Evolutionary conservation across 2,888 invertebrate genomes (phyloP).

Genomic region (Oscheius onirici): DNA sequence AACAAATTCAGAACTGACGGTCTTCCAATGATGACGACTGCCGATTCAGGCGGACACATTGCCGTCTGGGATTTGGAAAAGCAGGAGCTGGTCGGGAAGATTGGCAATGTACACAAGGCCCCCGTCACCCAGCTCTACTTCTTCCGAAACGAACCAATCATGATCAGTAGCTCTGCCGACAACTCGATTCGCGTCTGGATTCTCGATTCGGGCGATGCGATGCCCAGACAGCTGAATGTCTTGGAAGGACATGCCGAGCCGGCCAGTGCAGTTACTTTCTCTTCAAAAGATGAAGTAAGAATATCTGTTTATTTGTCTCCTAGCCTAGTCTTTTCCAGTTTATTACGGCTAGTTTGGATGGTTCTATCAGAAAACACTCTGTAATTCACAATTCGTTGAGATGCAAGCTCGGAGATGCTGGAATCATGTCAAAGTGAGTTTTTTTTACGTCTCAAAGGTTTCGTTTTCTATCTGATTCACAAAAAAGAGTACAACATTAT

Average conservation of each 20-base stretch:
- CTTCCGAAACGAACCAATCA: constrained; percentile 86
- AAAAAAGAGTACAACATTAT: too few species aligned
- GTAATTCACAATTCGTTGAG: constrained; percentile 53
- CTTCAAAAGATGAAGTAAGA: constrained; percentile 40
- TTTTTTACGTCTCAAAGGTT: background rate
- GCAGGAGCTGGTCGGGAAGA: constrained; percentile 81
- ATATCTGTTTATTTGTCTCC: background rate
- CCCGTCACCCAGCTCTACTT: constrained; percentile 84
- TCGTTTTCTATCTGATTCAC: too few species aligned
- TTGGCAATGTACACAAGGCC: constrained; percentile 82
- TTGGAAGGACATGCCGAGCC: constrained; percentile 73
- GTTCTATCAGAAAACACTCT: constrained; percentile 61
- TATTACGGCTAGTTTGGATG: constrained; percentile 61
- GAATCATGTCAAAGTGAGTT: constrained; percentile 49
- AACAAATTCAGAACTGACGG: constrained; percentile 63
- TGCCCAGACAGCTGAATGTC: constrained; percentile 71
- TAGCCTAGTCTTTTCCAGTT: constrained; percentile 43
- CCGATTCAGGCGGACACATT: constrained; percentile 79
- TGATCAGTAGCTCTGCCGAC: constrained; percentile 76
- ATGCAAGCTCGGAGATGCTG: constrained; percentile 61
- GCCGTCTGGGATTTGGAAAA: constrained; percentile 88
- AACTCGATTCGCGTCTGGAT: constrained; percentile 75
- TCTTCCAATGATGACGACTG: constrained; percentile 59
- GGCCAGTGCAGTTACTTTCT: constrained; percentile 47
- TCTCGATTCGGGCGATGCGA: constrained; percentile 88